phyloP scores from a whole-genome alignment of 2,113 vertebrate genomes.

The Himantopus leucocephalus region DNA sequence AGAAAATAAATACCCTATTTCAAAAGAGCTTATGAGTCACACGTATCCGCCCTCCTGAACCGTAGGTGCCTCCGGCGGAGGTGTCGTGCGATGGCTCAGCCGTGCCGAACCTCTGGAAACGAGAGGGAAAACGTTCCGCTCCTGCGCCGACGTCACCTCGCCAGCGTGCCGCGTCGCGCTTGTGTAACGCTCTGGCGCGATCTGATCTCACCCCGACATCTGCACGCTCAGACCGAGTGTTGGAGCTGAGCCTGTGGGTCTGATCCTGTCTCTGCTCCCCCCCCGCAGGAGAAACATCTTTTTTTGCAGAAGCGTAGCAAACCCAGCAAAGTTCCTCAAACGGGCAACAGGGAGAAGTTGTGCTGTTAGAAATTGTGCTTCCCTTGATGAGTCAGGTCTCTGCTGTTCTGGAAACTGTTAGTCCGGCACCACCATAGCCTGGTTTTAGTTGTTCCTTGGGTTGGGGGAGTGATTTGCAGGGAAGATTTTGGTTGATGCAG shows the following conservation, averaged over 20 bases:
- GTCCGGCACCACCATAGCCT: background rate
- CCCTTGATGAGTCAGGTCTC: background rate
- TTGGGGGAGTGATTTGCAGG: background rate
- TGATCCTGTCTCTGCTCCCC: background rate
- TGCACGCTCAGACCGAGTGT: background rate
- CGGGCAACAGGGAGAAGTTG: background rate
- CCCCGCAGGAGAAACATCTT: accelerated
- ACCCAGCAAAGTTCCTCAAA: background rate
- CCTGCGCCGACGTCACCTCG: background rate
- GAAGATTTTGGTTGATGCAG: background rate
- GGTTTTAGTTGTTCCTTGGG: accelerated
- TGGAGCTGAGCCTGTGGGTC: background rate
- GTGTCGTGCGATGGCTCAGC: conserved; percentile 3
- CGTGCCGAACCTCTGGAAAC: background rate
- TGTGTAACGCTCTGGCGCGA: background rate
- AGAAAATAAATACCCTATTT: background rate
- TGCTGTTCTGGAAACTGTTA: background rate
- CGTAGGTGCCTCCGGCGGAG: background rate
- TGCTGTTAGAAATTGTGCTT: background rate
- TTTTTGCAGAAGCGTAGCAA: background rate
- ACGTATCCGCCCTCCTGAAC: conserved; percentile 13
- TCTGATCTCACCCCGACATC: background rate
- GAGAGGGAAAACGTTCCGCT: background rate
- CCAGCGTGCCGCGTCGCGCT: accelerated
- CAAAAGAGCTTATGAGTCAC: conserved; percentile 38